Percentiles rank a stretch among this genome's conserved stretches.
Conservation (phyloP, 2,797 vertebrate genomes). For the Anabas testudineus region DNA sequence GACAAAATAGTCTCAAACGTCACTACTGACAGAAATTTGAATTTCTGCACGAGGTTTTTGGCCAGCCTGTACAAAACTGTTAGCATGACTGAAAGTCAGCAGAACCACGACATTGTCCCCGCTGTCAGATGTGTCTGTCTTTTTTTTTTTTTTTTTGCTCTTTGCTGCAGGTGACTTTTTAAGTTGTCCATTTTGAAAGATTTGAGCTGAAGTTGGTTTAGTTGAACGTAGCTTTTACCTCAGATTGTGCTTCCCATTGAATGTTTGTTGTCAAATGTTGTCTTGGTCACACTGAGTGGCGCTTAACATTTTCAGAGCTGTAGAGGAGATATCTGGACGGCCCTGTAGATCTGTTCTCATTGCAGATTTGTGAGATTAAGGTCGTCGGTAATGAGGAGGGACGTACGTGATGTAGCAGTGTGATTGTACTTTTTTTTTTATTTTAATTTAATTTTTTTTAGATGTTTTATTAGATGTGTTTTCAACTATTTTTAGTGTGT, state of each 20-base stretch:
- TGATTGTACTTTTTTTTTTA: slow-evolving; percentile 31
- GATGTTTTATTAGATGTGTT: slow-evolving; percentile 37
- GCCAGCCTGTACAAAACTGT: slow-evolving; percentile 6
- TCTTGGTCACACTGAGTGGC: slow-evolving; percentile 32
- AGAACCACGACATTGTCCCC: slow-evolving; percentile 15
- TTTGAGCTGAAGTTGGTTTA: slow-evolving; percentile 35
- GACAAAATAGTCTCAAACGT: background rate
- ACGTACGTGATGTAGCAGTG: slow-evolving; percentile 34
- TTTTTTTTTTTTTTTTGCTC: background rate
- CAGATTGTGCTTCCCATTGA: slow-evolving; percentile 54
- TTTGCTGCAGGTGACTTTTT: slow-evolving; percentile 34
- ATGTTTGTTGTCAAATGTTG: slow-evolving; percentile 38
- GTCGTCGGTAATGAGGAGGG: slow-evolving; percentile 27
- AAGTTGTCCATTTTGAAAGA: slow-evolving; percentile 18
- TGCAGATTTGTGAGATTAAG: background rate
- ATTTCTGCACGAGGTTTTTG: slow-evolving; percentile 19
- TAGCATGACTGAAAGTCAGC: slow-evolving; percentile 17
- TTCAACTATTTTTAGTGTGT: slow-evolving; percentile 46
- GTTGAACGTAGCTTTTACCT: slow-evolving; percentile 57
- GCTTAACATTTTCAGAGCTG: slow-evolving; percentile 25
- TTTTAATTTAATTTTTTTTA: slow-evolving; percentile 6
- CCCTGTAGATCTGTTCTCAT: slow-evolving; percentile 14
- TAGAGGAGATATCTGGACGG: background rate
- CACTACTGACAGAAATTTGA: background rate
- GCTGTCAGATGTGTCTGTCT: background rate